phyloP scores from a whole-genome alignment of 2,113 vertebrate species.

The Numida meleagris region DNA sequence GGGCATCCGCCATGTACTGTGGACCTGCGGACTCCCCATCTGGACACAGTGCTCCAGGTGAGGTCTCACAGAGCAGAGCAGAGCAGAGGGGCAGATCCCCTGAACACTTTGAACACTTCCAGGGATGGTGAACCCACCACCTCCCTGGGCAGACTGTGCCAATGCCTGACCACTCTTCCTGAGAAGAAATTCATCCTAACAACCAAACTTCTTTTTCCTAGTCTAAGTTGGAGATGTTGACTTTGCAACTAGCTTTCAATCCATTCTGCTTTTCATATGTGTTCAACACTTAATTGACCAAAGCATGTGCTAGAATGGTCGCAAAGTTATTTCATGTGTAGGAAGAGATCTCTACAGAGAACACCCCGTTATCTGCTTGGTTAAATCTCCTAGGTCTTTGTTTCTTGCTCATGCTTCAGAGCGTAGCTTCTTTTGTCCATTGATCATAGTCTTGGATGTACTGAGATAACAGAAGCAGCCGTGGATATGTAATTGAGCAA shows the following conservation, averaged over 20 bases:
- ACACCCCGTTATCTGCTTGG: background rate
- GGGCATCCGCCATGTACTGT: too few species aligned
- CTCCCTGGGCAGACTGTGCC: too few species aligned
- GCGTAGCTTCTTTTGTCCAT: accelerated
- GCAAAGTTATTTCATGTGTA: background rate
- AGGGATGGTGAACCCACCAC: too few species aligned
- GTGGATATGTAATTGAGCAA: background rate
- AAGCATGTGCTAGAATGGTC: background rate
- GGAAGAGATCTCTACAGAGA: background rate
- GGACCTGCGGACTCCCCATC: too few species aligned
- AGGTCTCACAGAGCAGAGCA: too few species aligned
- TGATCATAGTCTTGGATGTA: background rate
- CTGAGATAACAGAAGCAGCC: background rate
- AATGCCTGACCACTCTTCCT: too few species aligned
- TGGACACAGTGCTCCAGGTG: too few species aligned
- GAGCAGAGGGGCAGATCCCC: too few species aligned
- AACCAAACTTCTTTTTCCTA: background rate
- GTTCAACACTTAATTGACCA: background rate
- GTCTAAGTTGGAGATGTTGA: background rate
- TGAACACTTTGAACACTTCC: too few species aligned
- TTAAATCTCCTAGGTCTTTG: background rate
- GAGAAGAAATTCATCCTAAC: too few species aligned
- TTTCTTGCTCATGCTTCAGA: background rate
- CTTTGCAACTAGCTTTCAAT: background rate
- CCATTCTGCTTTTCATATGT: background rate